Conservation (phyloP, 2,797 vertebrate genomes). For the Chiroxiphia lanceolata region DNA sequence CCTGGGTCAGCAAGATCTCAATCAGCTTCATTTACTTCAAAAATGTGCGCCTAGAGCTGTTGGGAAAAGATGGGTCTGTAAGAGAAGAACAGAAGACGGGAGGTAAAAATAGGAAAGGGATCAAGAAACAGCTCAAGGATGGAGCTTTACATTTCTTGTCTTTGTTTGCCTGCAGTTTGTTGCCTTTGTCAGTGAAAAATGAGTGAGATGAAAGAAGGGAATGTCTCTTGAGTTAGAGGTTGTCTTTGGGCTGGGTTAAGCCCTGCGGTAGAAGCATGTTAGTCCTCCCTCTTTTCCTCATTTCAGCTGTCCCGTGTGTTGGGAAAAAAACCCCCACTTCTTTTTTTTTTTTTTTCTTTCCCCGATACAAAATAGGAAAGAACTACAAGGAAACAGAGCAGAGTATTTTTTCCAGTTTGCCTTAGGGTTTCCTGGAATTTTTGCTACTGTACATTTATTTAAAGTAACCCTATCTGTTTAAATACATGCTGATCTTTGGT, state of each 20-base stretch:
- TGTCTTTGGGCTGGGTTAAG: neutral
- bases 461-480: constrained; percentile 69
- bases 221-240: neutral
- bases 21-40: constrained; percentile 3
- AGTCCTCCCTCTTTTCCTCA: neutral
- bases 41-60: neutral
- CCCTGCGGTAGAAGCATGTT: neutral
- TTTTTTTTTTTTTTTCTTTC: neutral
- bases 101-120: neutral
- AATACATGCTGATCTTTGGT: constrained; percentile 66
- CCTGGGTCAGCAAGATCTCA: constrained; percentile 23
- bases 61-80: neutral
- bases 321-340: neutral
- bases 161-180: neutral
- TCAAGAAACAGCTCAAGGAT: neutral
- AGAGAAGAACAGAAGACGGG: neutral
- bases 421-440: constrained; percentile 66
- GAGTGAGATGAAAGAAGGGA: constrained; percentile 24
- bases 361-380: constrained; percentile 24
- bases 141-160: neutral
- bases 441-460: constrained; percentile 70
- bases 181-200: constrained; percentile 38
- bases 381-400: constrained; percentile 21
- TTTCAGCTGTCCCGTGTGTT: constrained; percentile 2
- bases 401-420: constrained; percentile 62